Evolutionary conservation across 1,140 invertebrate genomes (phyloP), one percentile per base, ranked within the genome.

Genomic region (Drosophila athabasca): DNA sequence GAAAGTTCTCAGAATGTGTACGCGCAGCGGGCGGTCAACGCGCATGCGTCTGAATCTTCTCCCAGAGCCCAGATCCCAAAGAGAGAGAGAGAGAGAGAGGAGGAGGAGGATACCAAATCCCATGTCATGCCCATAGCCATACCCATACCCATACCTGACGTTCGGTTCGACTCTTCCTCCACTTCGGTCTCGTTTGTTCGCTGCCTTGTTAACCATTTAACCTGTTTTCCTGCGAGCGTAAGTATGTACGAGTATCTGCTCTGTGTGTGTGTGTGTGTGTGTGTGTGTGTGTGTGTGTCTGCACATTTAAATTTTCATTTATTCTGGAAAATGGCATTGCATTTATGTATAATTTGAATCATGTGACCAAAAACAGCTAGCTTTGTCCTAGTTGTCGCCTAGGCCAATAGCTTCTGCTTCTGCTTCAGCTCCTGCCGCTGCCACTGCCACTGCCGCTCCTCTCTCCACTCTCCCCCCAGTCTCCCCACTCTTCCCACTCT

Each of bases 1-100:
- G 82, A 87, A 87, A 87, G 82, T 87, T 87, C 82, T 87, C 82
- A 87, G 82, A 87, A 87, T 87, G 79, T 87, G 83, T 82, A 76
- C 79, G 65, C 82, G 62, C 82, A 81, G 82, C 82, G 82, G 82
- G 82, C 83, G 81, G 82, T 68, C 82, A 87, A 88, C 83, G 83
- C 83, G 82, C 83, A 88, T 87, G 83, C 82, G 82, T 87, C 62
- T 39, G 29, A 43, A 4, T 39, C 46, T 64, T 58, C 35, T 13
- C 35, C 35, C 11, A 39, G 11, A 39, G 3, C 24, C 24, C 11
- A 39, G 11, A 39, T 0, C 24, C 24, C 24, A 26, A 19, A 9
- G 1, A 13, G 9, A 53, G 45, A 19, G 65, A 39, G 3, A 4
- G 1, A 11, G 8, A 53, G 52, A 17, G n/a, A n/a, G n/a, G n/a